phyloP scores from a whole-genome alignment of 2,797 vertebrate genomes.

The Cyclopterus lumpus region DNA sequence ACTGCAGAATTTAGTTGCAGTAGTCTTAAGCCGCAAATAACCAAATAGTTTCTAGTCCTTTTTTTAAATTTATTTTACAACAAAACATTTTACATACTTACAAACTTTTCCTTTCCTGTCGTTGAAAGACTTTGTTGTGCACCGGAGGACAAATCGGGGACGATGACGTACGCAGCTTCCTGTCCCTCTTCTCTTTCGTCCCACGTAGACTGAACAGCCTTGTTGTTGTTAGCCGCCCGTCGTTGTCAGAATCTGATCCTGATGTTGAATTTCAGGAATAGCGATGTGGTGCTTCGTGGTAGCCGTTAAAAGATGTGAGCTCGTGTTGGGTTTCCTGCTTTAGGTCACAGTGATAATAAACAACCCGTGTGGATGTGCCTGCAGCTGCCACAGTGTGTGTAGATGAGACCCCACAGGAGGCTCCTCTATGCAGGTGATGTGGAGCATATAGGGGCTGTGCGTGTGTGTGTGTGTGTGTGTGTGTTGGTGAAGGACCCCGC shows the following conservation, averaged over 20 bases:
- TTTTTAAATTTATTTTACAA: background rate
- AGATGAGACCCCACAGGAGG: constrained; percentile 48
- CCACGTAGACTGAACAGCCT: constrained; percentile 14
- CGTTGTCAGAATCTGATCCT: background rate
- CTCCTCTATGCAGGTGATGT: constrained; percentile 53
- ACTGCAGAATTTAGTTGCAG: background rate
- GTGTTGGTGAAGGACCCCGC: constrained; percentile 21
- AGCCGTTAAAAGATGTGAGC: constrained; percentile 15
- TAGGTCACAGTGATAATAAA: constrained; percentile 56
- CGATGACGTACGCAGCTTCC: constrained; percentile 54
- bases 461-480: constrained; percentile 39
- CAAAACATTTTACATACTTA: background rate
- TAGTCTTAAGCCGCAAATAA: constrained; percentile 10
- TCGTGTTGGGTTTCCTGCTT: constrained; percentile 56
- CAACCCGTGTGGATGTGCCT: constrained; percentile 11
- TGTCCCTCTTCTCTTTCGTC: background rate
- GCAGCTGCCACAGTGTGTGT: constrained; percentile 30
- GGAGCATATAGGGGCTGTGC: constrained; percentile 52
- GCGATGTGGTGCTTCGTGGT: constrained; percentile 9
- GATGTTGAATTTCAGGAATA: constrained; percentile 9
- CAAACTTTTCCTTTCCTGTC: constrained; percentile 29
- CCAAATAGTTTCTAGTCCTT: constrained; percentile 20
- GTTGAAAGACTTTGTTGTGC: constrained; percentile 79
- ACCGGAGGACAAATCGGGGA: constrained; percentile 80
- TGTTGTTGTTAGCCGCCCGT: constrained; percentile 25